Conservation (phyloP, 2,888 invertebrate species). For the Euplexia lucipara region DNA sequence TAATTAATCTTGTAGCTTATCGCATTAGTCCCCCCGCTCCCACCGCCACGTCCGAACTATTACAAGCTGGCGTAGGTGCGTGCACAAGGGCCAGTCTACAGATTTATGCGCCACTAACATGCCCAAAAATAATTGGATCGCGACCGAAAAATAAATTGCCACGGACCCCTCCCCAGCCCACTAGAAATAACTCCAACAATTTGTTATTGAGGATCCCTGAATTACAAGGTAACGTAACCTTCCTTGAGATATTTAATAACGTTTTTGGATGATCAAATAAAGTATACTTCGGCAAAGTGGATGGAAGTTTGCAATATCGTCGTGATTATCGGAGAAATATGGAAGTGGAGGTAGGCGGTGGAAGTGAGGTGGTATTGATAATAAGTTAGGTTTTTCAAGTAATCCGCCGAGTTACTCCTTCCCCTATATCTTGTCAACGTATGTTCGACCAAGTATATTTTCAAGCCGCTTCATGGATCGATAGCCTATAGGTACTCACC, state of each 20-base stretch:
- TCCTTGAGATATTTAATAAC: constrained; percentile 65
- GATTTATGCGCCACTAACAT: constrained; percentile 86
- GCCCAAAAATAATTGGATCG: constrained; percentile 89
- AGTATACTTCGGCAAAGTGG: constrained; percentile 60
- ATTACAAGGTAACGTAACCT: constrained; percentile 70
- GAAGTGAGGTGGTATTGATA: constrained; percentile 22
- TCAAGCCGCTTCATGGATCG: neutral
- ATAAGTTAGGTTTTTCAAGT: constrained; percentile 27
- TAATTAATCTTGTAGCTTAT: constrained; percentile 77
- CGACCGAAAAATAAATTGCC: constrained; percentile 88
- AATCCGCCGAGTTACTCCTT: constrained; percentile 21
- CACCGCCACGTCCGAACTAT: constrained; percentile 72
- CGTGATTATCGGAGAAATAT: constrained; percentile 58
- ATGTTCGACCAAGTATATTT: constrained; percentile 3
- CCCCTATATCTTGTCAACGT: neutral
- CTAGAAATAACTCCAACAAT: constrained; percentile 80
- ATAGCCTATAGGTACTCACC: neutral
- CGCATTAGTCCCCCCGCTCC: constrained; percentile 74
- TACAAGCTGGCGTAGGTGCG: constrained; percentile 70
- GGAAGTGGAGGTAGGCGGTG: constrained; percentile 13
- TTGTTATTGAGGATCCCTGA: constrained; percentile 82
- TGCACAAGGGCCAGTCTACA: constrained; percentile 73
- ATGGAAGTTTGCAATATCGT: constrained; percentile 55
- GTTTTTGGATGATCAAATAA: constrained; percentile 63
- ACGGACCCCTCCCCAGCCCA: constrained; percentile 69